Evolutionary conservation across 2,113 vertebrate genomes (phyloP).

Genomic region (Amblyopsis rosae): DNA sequence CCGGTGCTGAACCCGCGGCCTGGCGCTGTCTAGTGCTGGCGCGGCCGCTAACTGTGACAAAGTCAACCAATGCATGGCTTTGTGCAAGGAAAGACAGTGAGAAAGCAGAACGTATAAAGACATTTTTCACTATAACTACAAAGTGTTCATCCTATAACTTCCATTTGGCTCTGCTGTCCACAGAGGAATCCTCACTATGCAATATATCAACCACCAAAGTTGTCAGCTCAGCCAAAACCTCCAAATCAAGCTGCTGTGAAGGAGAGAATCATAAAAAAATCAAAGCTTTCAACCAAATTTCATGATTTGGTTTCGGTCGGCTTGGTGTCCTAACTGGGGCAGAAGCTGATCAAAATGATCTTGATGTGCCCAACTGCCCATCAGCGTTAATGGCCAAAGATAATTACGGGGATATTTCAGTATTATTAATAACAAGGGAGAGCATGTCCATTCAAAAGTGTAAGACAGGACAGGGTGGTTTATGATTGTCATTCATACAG

Average conservation of each 20-base stretch:
- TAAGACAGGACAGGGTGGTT: conserved; percentile 43
- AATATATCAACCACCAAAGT: conserved; percentile 55
- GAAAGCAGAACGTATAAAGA: conserved; percentile 24
- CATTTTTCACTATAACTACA: conserved; percentile 13
- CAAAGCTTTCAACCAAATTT: conserved; percentile 71
- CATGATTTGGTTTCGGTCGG: conserved; percentile 68
- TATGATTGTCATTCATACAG: conserved; percentile 14
- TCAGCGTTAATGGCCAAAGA: conserved; percentile 67
- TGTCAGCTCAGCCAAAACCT: conserved; percentile 66
- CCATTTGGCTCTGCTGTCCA: conserved; percentile 30
- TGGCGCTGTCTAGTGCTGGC: no score
- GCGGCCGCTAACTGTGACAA: no score
- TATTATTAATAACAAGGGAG: conserved; percentile 55
- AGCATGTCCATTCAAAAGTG: conserved; percentile 18
- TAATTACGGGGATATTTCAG: conserved; percentile 69
- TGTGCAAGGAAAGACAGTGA: neutral
- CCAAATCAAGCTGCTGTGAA: conserved; percentile 35
- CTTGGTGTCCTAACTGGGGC: conserved; percentile 71
- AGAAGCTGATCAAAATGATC: conserved; percentile 69
- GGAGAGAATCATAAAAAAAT: conserved; percentile 38
- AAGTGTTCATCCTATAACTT: conserved; percentile 27
- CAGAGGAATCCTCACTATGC: conserved; percentile 39
- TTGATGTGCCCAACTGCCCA: conserved; percentile 54
- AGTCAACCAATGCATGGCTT: neutral
- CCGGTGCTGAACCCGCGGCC: no score